Base-by-base conservation (phyloP, 2,113 vertebrate species). In the Tragelaphus imberbis region DNA sequence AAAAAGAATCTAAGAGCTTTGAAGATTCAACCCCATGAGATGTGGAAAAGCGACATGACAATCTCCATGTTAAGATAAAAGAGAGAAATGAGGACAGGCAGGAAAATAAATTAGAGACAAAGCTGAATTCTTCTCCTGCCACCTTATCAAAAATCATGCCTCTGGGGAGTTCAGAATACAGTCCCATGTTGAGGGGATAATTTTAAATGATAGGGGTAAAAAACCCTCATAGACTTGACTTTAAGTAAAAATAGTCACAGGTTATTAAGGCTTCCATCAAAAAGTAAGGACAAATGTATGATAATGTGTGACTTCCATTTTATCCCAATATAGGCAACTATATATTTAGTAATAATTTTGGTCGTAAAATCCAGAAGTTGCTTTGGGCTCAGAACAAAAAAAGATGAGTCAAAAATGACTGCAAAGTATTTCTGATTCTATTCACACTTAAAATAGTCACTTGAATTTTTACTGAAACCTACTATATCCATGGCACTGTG, bases 11-110 rank as follows among this genome's bases (percentile, higher is more conserved):
- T 4, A 16, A 97, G 47, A 90, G 36, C 94, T 98, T 49, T 86
- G 84, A 98, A 98, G 63, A 94, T 92, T 98, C 85, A 96, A 91
- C 25, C 96, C 97, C 95, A 81, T 88, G 84, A 84, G 44, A 97
- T 5, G 47, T 56, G 15, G 55, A 53, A 94, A 94, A 75, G 7
- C 92, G 79, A 88, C 28, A 56, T 11, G 80, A 90, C 23, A 95
- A 14, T 80, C 12, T 95, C 58, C 17, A 11, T 47, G 58, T 28
- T 92, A 81, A 97, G 92, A 49, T 0, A 88, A 0, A 0, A 7
- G 27, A 56, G 44, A 82, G 90, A 98, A 96, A 97, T 84, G 86
- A 90, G 5, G 30, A 61, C 33, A 94, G 21, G 7, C 19, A 84
- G 40, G 80, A 92, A 96, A 88, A 17, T 51, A 84, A 91, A 36